Percentiles rank a stretch among this genome's conserved stretches.
Evolutionary conservation across 2,113 vertebrate species (phyloP).

Genomic region (Megaptera novaeangliae): DNA sequence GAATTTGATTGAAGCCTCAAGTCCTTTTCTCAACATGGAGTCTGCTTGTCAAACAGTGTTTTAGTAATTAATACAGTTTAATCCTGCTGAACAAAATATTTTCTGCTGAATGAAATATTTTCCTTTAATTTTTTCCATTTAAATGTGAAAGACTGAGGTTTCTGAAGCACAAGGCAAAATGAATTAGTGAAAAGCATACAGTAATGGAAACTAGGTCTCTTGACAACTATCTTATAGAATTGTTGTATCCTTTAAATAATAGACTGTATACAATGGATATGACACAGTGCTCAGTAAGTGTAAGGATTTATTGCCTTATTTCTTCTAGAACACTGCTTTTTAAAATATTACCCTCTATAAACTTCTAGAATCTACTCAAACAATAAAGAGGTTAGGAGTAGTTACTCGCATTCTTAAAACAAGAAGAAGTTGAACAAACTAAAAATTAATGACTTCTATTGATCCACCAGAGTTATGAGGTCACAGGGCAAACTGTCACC

Average conservation of each 20-base stretch:
- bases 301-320: not conserved
- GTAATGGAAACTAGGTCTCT: not conserved
- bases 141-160: conserved; percentile 21
- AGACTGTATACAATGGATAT: not conserved
- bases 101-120: conserved; percentile 58
- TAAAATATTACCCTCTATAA: not conserved
- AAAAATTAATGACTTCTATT: not conserved
- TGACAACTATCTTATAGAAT: not conserved
- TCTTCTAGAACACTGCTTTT: conserved; percentile 2
- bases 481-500: not conserved
- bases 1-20: conserved; percentile 59
- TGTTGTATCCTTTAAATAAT: not conserved
- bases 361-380: not conserved
- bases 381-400: not conserved
- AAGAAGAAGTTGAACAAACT: not conserved
- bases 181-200: not conserved
- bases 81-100: conserved; percentile 55
- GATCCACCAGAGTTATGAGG: not conserved
- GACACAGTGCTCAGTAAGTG: not conserved
- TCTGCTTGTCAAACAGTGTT: conserved; percentile 72
- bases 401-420: not conserved
- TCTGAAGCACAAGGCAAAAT: not conserved
- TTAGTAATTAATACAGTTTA: conserved; percentile 75
- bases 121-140: conserved; percentile 35
- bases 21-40: conserved; percentile 67